phyloP scores from a whole-genome alignment of 1,140 invertebrate species.

The Caerostris extrusa region DNA sequence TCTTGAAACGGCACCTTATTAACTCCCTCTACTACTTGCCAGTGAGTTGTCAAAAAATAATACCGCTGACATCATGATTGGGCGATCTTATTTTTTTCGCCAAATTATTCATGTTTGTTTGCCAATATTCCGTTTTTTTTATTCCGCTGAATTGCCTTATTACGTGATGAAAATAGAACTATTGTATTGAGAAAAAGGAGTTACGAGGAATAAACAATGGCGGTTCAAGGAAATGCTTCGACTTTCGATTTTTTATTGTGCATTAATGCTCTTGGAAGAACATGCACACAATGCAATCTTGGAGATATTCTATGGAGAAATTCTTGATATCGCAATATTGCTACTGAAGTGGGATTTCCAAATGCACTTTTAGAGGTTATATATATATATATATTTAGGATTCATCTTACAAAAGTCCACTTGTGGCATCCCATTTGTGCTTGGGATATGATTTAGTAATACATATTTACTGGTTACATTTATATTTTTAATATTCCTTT shows the following conservation, averaged over 20 bases:
- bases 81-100: constrained; percentile 3
- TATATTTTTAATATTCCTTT: no score
- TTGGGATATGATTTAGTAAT: no score
- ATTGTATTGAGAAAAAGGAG: background rate
- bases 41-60: background rate
- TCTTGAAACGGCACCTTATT: background rate
- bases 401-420: no score
- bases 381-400: no score
- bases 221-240: constrained; percentile 10
- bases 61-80: background rate
- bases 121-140: constrained; percentile 43
- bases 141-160: constrained; percentile 18
- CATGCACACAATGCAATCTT: background rate
- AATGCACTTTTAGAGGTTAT: no score
- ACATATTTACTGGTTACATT: no score
- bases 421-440: no score
- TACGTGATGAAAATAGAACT: constrained; percentile 21
- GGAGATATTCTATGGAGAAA: background rate
- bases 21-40: background rate
- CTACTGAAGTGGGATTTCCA: background rate
- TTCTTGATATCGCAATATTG: background rate
- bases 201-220: constrained; percentile 29
- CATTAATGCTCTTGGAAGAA: background rate
- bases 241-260: background rate
- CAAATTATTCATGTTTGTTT: constrained; percentile 46